Evolutionary conservation across 2,888 invertebrate genomes (phyloP).

Genomic region (Bugulina stolonifera): DNA sequence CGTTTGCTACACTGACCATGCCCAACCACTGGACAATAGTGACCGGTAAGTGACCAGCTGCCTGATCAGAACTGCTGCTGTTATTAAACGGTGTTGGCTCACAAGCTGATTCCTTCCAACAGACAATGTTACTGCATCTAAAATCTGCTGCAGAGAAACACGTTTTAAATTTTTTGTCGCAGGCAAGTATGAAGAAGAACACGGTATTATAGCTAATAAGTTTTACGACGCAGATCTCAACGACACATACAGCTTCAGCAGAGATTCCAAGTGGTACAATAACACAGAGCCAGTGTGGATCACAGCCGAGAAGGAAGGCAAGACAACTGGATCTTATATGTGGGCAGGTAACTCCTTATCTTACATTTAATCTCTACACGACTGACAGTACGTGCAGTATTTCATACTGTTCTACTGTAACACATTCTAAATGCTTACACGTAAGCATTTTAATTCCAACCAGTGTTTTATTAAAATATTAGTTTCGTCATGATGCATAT

Average conservation of each 20-base stretch:
- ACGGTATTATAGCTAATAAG: constrained; percentile 29
- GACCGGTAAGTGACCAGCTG: constrained; percentile 26
- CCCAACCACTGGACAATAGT: constrained; percentile 29
- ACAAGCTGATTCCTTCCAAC: too few species aligned
- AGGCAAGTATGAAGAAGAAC: constrained; percentile 27
- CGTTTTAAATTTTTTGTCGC: not conserved
- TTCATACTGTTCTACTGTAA: too few species aligned
- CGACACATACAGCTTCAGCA: constrained; percentile 27
- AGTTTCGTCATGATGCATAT: too few species aligned
- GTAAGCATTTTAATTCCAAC: too few species aligned
- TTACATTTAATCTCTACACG: too few species aligned
- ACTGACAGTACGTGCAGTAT: too few species aligned
- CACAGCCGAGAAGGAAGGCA: constrained; percentile 37
- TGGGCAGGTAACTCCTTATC: constrained; percentile 63
- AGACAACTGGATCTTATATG: constrained; percentile 55
- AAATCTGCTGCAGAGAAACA: not conserved
- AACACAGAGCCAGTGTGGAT: constrained; percentile 29
- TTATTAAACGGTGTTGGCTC: too few species aligned
- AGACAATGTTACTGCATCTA: not conserved
- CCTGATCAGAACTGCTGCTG: too few species aligned
- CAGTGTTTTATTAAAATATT: too few species aligned
- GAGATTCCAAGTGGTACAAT: constrained; percentile 28
- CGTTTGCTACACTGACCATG: constrained; percentile 28
- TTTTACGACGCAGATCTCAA: constrained; percentile 29
- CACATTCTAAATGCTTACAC: too few species aligned